These are phyloP conservation scores for Sapajus apella DNA, from an alignment of 2,113 vertebrate genomes.

Conservation along the genomic window DNA sequence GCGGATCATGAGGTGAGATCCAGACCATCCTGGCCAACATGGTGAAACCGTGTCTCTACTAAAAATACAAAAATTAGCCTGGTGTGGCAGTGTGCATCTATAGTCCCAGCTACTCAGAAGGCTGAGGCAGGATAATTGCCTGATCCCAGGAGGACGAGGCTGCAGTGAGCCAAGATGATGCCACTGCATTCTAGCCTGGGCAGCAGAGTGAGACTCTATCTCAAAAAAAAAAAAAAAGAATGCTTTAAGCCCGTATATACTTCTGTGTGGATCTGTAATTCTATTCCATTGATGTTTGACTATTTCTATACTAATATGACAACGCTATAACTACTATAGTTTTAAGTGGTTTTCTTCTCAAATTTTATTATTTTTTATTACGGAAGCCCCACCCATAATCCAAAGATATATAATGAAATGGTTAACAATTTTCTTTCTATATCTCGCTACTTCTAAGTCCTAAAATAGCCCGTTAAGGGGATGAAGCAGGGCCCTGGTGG, in stretches of 20 bases:
- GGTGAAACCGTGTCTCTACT: too few relatives aligned
- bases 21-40: too few relatives aligned
- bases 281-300: neutral
- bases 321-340: neutral
- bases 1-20: too few relatives aligned
- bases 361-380: neutral
- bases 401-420: neutral
- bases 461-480: neutral
- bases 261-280: neutral
- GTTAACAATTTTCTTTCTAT: neutral
- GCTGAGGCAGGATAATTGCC: too few relatives aligned
- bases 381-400: neutral
- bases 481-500: neutral
- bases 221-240: too few relatives aligned
- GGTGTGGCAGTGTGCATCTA: too few relatives aligned
- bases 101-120: too few relatives aligned
- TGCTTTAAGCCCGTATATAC: neutral
- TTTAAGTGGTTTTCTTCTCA: constrained; percentile 9
- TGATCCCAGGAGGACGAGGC: too few relatives aligned
- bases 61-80: too few relatives aligned
- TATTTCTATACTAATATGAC: neutral
- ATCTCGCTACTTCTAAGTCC: neutral
- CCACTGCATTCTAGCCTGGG: too few relatives aligned
- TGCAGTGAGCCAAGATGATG: too few relatives aligned
- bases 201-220: too few relatives aligned